Percentiles rank a stretch among this genome's conserved stretches.
These are phyloP conservation scores for Otolemur crassicaudatus DNA, from an alignment of 2,797 vertebrate genomes.

Conservation along the genomic window DNA sequence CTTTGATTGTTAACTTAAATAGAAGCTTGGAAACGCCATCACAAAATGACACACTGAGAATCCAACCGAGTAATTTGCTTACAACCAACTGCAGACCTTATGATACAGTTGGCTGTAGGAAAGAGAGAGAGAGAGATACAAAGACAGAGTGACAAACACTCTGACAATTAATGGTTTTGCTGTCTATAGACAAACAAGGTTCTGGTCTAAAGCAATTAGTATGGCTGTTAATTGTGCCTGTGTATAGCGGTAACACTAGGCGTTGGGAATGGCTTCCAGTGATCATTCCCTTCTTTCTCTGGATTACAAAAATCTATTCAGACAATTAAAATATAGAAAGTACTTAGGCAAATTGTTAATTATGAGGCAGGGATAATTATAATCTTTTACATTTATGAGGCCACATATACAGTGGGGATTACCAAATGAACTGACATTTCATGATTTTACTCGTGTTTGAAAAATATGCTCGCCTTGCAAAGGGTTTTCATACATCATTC, in stretches of 20 bases:
- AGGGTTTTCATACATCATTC: slow-evolving; percentile 64
- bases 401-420: slow-evolving; percentile 78
- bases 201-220: slow-evolving; percentile 88
- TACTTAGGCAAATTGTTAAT: slow-evolving; percentile 88
- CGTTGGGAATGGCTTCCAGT: slow-evolving; percentile 85
- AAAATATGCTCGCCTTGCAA: slow-evolving; percentile 62
- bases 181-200: slow-evolving; percentile 85
- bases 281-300: slow-evolving; percentile 84
- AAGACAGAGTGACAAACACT: slow-evolving; percentile 71
- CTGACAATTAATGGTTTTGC: slow-evolving; percentile 85
- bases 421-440: slow-evolving; percentile 81
- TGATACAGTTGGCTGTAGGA: slow-evolving; percentile 57
- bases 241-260: slow-evolving; percentile 83
- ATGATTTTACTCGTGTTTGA: slow-evolving; percentile 77
- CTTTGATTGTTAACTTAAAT: slow-evolving; percentile 53
- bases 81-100: slow-evolving; percentile 77
- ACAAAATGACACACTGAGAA: slow-evolving; percentile 59
- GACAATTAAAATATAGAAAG: slow-evolving; percentile 87
- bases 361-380: slow-evolving; percentile 88
- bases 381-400: slow-evolving; percentile 87
- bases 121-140: background rate
- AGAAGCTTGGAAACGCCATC: slow-evolving; percentile 76
- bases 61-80: slow-evolving; percentile 81
- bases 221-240: slow-evolving; percentile 85
- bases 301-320: slow-evolving; percentile 87